Evolutionary conservation across 2,888 invertebrate genomes (phyloP).

Genomic region (Eupithecia tripunctaria): DNA sequence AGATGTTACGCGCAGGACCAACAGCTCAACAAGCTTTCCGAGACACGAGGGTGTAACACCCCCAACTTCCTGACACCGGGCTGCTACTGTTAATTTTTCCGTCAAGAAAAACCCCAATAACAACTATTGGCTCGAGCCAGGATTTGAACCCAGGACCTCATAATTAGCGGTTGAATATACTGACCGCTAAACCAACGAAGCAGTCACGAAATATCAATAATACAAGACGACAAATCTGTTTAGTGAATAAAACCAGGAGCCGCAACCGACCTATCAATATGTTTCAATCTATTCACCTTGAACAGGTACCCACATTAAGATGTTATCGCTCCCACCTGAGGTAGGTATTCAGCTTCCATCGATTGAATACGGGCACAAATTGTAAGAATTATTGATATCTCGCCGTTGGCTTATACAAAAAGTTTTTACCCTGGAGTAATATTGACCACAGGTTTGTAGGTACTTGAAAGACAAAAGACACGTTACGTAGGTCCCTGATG

Average conservation of each 20-base stretch:
- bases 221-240: neutral
- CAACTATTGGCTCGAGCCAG: too few relatives aligned
- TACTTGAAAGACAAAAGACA: neutral
- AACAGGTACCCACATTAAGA: slow-evolving; percentile 42
- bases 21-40: too few relatives aligned
- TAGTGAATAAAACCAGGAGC: slow-evolving; percentile 20
- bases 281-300: slow-evolving; percentile 24
- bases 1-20: too few relatives aligned
- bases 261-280: slow-evolving; percentile 3
- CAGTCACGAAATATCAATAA: too few relatives aligned
- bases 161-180: too few relatives aligned
- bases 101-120: too few relatives aligned
- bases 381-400: slow-evolving; percentile 81
- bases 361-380: slow-evolving; percentile 67
- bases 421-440: slow-evolving; percentile 61
- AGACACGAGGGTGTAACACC: too few relatives aligned
- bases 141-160: too few relatives aligned
- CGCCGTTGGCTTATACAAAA: slow-evolving; percentile 74
- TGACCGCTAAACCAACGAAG: too few relatives aligned
- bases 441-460: neutral
- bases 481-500: neutral
- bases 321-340: slow-evolving; percentile 47
- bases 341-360: slow-evolving; percentile 52
- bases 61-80: too few relatives aligned
- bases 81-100: too few relatives aligned